Evolutionary conservation across 2,888 invertebrate species (phyloP), one percentile per base, ranked within the genome.

Genomic region (Ectemnius continuus): DNA sequence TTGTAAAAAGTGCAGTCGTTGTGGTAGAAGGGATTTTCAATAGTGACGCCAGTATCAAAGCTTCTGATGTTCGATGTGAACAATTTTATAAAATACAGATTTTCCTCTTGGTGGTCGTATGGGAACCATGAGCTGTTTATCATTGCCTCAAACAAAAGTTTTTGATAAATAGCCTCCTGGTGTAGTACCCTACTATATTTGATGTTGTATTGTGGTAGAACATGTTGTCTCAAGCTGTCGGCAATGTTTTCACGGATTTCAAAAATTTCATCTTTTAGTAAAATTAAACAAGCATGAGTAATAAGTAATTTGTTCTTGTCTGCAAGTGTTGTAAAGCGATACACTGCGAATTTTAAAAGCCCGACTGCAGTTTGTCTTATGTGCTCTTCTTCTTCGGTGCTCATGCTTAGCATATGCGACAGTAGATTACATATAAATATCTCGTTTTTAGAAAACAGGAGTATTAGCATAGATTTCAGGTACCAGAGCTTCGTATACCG

Each of bases 261-360:
- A 67, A 91, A 89, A 82, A 93, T 91, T 84, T 94, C 93, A 87
- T 93, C 93, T 89, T 93, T 93, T 57, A 93, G 83, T 4, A 93
- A 87, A 56, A 91, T 87, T n/a, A 92, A 84, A 63, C 90, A 91
- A 58, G 91, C 87, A 84, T 91, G 89, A 47, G 92, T 88, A 61
- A 91, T 86, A 70, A 80, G 88, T 52, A 91, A 84, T 87, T 90
- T 92, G 28, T 90, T 80, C 57, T 75, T 70, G 81, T 64, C n/a
- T 13, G 64, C 67, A 13, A 81, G 65, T 13, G 65, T 58, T 13
- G 20, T n/a, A 47, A 82, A 84, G 63, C 79, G 76, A 56, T 59
- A 28, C 14, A 79, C 62, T 20, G 79, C 63, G 56, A 84, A 73
- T 45, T 81, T 65, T 1, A 89, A 65, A 62, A 81, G 83, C 60